Evolutionary conservation across 2,888 invertebrate genomes (phyloP).

Genomic region (Sphaerolaimus hirsutus): DNA sequence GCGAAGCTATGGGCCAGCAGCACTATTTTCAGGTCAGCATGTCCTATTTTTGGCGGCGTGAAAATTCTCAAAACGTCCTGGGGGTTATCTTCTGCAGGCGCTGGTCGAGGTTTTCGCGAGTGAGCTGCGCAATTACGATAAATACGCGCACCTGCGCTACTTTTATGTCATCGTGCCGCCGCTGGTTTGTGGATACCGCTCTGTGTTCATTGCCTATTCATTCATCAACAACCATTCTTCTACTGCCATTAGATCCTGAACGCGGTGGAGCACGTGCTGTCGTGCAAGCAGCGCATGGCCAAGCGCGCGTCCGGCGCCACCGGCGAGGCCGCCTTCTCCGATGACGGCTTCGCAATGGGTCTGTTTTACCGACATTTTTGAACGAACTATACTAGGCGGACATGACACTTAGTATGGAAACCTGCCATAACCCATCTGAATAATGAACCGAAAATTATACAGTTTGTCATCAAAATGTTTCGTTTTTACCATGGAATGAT

Average conservation of each 20-base stretch:
- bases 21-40: neutral
- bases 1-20: neutral
- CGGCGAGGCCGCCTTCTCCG: conserved; percentile 66
- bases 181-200: conserved; percentile 22
- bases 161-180: conserved; percentile 82
- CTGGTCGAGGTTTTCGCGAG: conserved; percentile 74
- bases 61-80: too few relatives aligned
- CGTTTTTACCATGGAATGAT: too few relatives aligned
- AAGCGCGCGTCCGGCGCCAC: conserved; percentile 52
- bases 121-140: conserved; percentile 50
- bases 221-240: conserved; percentile 8
- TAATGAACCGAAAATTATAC: too few relatives aligned
- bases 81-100: conserved; percentile 33
- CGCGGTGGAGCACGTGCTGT: conserved; percentile 71
- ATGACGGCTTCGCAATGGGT: conserved; percentile 94
- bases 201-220: neutral
- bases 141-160: conserved; percentile 63
- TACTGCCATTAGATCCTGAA: conserved; percentile 70
- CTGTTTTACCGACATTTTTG: too few relatives aligned
- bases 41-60: too few relatives aligned
- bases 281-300: conserved; percentile 67
- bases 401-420: too few relatives aligned
- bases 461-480: too few relatives aligned
- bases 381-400: too few relatives aligned
- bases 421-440: too few relatives aligned